Conservation (phyloP, 2,888 invertebrate genomes). For the Andrena minutula region DNA sequence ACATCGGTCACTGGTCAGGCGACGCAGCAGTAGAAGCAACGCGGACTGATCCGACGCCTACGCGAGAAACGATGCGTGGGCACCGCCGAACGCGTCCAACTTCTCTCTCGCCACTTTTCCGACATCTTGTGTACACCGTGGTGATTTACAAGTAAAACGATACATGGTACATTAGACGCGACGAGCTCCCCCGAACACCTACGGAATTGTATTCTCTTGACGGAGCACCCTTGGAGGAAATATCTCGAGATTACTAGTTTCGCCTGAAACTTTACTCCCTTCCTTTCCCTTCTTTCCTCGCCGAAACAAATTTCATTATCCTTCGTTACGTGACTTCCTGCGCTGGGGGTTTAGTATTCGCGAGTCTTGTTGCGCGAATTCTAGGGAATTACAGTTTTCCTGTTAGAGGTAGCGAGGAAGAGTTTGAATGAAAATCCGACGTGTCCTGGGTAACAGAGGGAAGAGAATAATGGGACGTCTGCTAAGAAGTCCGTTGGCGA, state of each 20-base stretch:
- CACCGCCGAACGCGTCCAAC: not conserved
- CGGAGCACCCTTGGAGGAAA: not conserved
- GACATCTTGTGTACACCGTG: not conserved
- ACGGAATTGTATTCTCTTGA: too few species aligned
- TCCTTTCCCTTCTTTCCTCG: not conserved
- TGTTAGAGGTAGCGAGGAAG: not conserved
- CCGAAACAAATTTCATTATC: constrained; percentile 2
- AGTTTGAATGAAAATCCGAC: constrained; percentile 2
- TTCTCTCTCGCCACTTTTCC: not conserved
- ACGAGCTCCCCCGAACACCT: too few species aligned
- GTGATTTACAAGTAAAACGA: not conserved
- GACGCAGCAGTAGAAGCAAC: constrained; percentile 38
- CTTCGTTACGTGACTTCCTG: not conserved
- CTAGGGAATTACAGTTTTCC: not conserved
- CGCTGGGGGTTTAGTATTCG: not conserved
- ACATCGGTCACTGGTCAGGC: constrained; percentile 27
- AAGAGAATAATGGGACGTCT: not conserved
- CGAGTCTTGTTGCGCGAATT: not conserved
- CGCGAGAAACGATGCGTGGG: constrained; percentile 36
- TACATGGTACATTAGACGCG: not conserved
- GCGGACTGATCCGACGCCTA: constrained; percentile 40
- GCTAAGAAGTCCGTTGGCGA: not conserved
- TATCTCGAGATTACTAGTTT: not conserved
- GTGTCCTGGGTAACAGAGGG: not conserved
- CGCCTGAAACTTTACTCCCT: not conserved